Conservation (phyloP, 2,797 vertebrate genomes). For the Gouania willdenowi region DNA sequence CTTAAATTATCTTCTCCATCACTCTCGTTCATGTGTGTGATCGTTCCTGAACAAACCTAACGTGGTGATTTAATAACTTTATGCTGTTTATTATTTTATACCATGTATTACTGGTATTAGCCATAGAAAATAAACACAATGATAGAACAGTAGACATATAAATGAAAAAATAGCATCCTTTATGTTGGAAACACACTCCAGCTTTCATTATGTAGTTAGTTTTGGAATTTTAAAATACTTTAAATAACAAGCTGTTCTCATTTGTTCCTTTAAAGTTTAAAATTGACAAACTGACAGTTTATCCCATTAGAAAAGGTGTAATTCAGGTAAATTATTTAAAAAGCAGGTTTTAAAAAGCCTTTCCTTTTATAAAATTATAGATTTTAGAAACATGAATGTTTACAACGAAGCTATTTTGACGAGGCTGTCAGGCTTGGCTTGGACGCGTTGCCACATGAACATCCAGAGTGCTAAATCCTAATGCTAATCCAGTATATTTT, state of each 20-base stretch:
- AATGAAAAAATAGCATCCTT: too few relatives aligned
- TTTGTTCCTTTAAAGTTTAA: neutral
- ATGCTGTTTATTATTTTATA: too few relatives aligned
- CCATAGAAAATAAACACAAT: too few relatives aligned
- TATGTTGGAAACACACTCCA: too few relatives aligned
- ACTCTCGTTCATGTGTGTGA: too few relatives aligned
- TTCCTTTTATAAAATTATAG: conserved; percentile 16
- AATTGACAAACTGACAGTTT: neutral
- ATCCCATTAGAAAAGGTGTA: conserved; percentile 3
- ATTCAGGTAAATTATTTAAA: conserved; percentile 14
- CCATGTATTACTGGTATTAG: too few relatives aligned
- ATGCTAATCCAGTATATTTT: conserved; percentile 57
- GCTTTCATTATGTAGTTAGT: too few relatives aligned
- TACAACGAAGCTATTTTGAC: conserved; percentile 9
- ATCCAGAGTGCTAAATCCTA: conserved; percentile 30
- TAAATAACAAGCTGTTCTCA: neutral
- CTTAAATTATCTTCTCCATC: too few relatives aligned
- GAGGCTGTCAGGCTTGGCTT: conserved; percentile 19
- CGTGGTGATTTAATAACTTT: too few relatives aligned
- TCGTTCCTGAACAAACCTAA: too few relatives aligned
- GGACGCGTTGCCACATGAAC: conserved; percentile 23
- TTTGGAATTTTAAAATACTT: neutral
- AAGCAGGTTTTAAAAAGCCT: conserved; percentile 3
- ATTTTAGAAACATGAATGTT: conserved; percentile 17
- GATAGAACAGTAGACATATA: too few relatives aligned